Evolutionary conservation across 2,113 vertebrate genomes (phyloP).

Genomic region (Corvus hawaiiensis): DNA sequence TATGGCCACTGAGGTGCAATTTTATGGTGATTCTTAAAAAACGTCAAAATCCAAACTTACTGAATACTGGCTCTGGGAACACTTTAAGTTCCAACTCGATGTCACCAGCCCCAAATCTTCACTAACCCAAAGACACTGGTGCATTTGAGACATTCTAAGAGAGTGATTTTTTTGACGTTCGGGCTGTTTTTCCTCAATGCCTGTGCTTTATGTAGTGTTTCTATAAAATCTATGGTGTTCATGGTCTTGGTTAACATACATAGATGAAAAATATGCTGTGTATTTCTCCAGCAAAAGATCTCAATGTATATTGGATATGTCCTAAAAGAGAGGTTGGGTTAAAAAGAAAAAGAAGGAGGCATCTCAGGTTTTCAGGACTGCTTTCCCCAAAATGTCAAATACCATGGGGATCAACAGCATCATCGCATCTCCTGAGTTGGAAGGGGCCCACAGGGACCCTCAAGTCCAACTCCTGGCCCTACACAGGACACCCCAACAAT

Average conservation of each 20-base stretch:
- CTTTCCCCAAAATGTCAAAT: not conserved
- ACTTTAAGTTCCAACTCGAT: slow-evolving; percentile 23
- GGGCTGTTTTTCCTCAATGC: not conserved
- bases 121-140: not conserved
- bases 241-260: not conserved
- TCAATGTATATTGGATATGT: not conserved
- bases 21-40: slow-evolving; percentile 64
- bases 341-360: not conserved
- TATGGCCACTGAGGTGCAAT: slow-evolving; percentile 13
- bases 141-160: not conserved
- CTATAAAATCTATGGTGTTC: not conserved
- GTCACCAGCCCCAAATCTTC: slow-evolving; percentile 42
- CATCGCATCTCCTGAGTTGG: not conserved
- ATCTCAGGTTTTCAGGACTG: not conserved
- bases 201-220: not conserved
- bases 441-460: not conserved
- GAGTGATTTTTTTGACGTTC: not conserved
- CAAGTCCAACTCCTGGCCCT: not conserved
- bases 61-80: slow-evolving; percentile 31
- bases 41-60: slow-evolving; percentile 46
- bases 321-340: not conserved
- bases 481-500: not conserved
- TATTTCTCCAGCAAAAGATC: not conserved
- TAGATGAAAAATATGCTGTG: not conserved
- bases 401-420: not conserved